phyloP scores from a whole-genome alignment of 2,797 vertebrate genomes.

The Thamnophis elegans region DNA sequence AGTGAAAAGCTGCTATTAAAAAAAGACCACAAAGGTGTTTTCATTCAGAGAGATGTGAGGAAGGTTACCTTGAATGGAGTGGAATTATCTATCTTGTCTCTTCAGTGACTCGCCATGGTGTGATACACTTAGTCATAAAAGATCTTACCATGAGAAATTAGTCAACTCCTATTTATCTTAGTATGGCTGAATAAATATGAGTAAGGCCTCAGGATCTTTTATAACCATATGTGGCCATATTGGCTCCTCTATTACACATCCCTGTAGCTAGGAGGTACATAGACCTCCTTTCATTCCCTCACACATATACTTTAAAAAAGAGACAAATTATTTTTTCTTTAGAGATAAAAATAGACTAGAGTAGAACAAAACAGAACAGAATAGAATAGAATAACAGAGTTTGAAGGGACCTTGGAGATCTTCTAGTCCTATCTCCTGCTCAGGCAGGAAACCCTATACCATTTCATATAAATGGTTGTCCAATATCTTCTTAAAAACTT shows the following conservation, averaged over 20 bases:
- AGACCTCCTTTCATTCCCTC: background rate
- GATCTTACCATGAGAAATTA: slow-evolving; percentile 39
- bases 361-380: too few relatives aligned
- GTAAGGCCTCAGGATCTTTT: slow-evolving; percentile 42
- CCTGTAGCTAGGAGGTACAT: background rate
- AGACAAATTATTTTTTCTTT: background rate
- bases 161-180: slow-evolving; percentile 25
- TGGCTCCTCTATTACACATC: background rate
- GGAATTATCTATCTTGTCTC: slow-evolving; percentile 22
- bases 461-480: too few relatives aligned
- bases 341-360: too few relatives aligned
- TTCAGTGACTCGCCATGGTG: slow-evolving; percentile 44
- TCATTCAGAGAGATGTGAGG: slow-evolving; percentile 27
- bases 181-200: slow-evolving; percentile 40
- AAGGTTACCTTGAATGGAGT: slow-evolving; percentile 23
- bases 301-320: background rate
- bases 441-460: too few relatives aligned
- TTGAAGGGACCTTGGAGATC: too few relatives aligned
- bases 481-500: too few relatives aligned
- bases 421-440: too few relatives aligned
- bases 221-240: background rate
- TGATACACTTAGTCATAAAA: slow-evolving; percentile 47
- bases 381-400: too few relatives aligned
- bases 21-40: slow-evolving; percentile 54
- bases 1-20: background rate